Percentiles rank a stretch among this genome's conserved stretches.
Evolutionary conservation across 2,888 invertebrate species (phyloP).

Genomic region (Chesias legatella): DNA sequence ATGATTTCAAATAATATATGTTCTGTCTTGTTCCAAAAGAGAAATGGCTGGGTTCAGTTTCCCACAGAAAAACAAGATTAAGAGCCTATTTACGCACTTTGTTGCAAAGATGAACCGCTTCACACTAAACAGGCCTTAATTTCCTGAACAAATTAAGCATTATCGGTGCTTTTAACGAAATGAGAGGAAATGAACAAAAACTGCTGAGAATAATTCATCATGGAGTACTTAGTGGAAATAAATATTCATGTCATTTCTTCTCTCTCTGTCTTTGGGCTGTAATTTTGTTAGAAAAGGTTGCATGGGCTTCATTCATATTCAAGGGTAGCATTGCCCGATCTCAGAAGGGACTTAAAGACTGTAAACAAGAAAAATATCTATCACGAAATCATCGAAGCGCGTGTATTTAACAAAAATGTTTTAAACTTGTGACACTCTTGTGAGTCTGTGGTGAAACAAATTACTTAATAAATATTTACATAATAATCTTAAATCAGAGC

Average conservation of each 20-base stretch:
- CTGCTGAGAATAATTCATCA: slow-evolving; percentile 26
- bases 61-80: no score
- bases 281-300: slow-evolving; percentile 25
- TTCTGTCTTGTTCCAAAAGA: no score
- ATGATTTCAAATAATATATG: no score
- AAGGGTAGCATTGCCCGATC: slow-evolving; percentile 4
- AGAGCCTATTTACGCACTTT: no score
- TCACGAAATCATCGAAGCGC: no score
- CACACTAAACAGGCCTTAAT: slow-evolving; percentile 11
- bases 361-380: slow-evolving; percentile 6
- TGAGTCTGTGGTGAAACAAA: no score
- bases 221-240: slow-evolving; percentile 23
- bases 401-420: no score
- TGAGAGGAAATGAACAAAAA: slow-evolving; percentile 21
- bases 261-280: slow-evolving; percentile 18
- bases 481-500: no score
- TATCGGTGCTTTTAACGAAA: slow-evolving; percentile 18
- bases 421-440: no score
- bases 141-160: slow-evolving; percentile 18
- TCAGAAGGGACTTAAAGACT: slow-evolving; percentile 7
- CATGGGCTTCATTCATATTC: slow-evolving; percentile 16
- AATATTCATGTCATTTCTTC: slow-evolving; percentile 31
- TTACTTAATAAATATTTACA: no score
- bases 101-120: slow-evolving; percentile 1
- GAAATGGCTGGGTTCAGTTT: no score